Evolutionary conservation across 2,888 invertebrate species (phyloP).

Genomic region (Luperina nickerlii): DNA sequence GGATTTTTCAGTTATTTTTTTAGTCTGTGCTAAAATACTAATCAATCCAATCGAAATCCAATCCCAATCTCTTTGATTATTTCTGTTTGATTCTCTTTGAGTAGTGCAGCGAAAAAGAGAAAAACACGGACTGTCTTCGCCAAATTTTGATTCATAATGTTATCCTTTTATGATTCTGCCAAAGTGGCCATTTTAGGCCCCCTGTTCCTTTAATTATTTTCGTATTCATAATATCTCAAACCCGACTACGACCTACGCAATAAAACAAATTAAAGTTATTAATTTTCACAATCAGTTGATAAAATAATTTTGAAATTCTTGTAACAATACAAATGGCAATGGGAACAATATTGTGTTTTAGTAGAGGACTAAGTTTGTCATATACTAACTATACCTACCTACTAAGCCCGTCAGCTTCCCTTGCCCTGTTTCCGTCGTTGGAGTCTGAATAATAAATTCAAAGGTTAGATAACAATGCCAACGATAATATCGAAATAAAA

Average conservation of each 20-base stretch:
- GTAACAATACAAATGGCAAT: not conserved
- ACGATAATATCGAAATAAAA: conserved; percentile 21
- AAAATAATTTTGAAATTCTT: not conserved
- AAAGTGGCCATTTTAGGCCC: too few relatives aligned
- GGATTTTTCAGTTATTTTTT: too few relatives aligned
- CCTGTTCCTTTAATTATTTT: not conserved
- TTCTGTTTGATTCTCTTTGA: too few relatives aligned
- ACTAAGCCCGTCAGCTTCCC: not conserved
- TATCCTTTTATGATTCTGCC: too few relatives aligned
- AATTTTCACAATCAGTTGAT: not conserved
- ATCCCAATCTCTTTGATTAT: too few relatives aligned
- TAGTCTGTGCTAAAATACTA: too few relatives aligned
- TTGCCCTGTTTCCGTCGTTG: not conserved
- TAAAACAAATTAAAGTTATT: conserved; percentile 1
- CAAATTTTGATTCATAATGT: too few relatives aligned
- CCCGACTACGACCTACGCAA: too few relatives aligned
- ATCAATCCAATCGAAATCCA: too few relatives aligned
- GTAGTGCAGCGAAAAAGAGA: too few relatives aligned
- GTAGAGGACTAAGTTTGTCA: not conserved
- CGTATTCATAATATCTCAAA: conserved; percentile 13
- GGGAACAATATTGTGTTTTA: not conserved
- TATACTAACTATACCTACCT: not conserved
- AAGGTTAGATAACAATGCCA: not conserved
- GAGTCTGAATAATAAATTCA: conserved; percentile 7
- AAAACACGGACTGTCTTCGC: too few relatives aligned